Evolutionary conservation across 2,888 invertebrate genomes (phyloP).

Genomic region (Eristalis tenax): DNA sequence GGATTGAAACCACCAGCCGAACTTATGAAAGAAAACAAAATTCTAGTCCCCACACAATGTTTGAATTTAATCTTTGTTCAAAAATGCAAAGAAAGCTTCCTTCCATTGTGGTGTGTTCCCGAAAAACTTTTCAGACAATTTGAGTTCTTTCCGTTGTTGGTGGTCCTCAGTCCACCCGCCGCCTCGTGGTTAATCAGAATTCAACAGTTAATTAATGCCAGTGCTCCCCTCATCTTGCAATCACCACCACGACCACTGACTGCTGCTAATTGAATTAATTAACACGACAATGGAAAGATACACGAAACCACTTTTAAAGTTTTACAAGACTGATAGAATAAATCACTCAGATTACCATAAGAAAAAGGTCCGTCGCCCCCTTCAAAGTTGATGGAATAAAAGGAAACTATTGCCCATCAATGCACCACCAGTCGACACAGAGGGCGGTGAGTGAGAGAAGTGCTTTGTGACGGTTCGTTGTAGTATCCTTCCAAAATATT

Average conservation of each 20-base stretch:
- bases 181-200: neutral
- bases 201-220: constrained; percentile 66
- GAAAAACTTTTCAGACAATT: constrained; percentile 4
- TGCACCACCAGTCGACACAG: neutral
- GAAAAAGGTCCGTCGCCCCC: constrained; percentile 28
- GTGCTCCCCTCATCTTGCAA: constrained; percentile 24
- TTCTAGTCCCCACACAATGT: neutral
- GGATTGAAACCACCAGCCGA: constrained; percentile 11
- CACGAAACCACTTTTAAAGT: constrained; percentile 56
- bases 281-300: constrained; percentile 50
- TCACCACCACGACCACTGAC: constrained; percentile 14
- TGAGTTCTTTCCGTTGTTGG: constrained; percentile 2
- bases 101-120: neutral
- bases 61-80: constrained; percentile 39
- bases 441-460: neutral
- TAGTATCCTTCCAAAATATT: constrained; percentile 22
- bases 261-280: constrained; percentile 69
- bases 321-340: constrained; percentile 60
- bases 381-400: neutral
- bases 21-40: neutral
- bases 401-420: neutral
- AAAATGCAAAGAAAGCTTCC: constrained; percentile 3
- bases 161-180: no score
- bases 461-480: constrained; percentile 7
- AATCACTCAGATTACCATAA: constrained; percentile 57